phyloP scores from a whole-genome alignment of 2,888 invertebrate species.

The Leptothorax acervorum region DNA sequence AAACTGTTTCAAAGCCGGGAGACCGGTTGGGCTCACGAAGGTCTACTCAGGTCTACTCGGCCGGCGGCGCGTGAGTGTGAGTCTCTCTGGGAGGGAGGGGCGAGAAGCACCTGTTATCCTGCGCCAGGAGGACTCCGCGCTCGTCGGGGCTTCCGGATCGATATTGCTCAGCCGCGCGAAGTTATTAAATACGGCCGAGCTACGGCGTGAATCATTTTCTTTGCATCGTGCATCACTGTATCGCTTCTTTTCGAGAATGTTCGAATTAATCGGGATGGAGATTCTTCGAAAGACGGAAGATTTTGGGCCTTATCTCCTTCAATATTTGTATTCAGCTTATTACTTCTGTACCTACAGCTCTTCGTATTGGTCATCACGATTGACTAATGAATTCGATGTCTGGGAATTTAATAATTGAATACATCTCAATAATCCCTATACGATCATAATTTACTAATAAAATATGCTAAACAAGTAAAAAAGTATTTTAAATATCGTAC shows the following conservation, averaged over 20 bases:
- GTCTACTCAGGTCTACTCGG: slow-evolving; percentile 42
- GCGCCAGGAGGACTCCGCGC: slow-evolving; percentile 49
- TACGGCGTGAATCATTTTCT: slow-evolving; percentile 32
- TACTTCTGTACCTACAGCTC: background rate
- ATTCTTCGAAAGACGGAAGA: background rate
- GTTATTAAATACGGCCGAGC: slow-evolving; percentile 46
- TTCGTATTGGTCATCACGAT: background rate
- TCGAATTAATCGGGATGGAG: background rate
- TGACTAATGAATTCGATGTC: background rate
- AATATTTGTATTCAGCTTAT: background rate
- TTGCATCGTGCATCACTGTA: slow-evolving; percentile 34
- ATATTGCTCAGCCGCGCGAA: slow-evolving; percentile 57
- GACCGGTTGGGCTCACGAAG: slow-evolving; percentile 25
- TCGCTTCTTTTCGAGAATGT: slow-evolving; percentile 17
- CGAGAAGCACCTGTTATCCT: slow-evolving; percentile 59
- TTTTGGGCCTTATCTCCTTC: background rate
- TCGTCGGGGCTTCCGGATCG: slow-evolving; percentile 51
- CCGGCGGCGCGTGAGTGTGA: background rate
- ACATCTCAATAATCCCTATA: background rate
- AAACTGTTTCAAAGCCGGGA: slow-evolving; percentile 54
- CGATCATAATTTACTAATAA: background rate
- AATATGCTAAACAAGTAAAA: background rate
- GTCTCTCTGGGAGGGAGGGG: slow-evolving; percentile 5
- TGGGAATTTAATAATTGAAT: background rate
- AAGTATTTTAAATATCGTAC: background rate